Evolutionary conservation across 2,113 vertebrate species (phyloP), one percentile per base, ranked within the genome.

Genomic region (Chrysochloris asiatica): DNA sequence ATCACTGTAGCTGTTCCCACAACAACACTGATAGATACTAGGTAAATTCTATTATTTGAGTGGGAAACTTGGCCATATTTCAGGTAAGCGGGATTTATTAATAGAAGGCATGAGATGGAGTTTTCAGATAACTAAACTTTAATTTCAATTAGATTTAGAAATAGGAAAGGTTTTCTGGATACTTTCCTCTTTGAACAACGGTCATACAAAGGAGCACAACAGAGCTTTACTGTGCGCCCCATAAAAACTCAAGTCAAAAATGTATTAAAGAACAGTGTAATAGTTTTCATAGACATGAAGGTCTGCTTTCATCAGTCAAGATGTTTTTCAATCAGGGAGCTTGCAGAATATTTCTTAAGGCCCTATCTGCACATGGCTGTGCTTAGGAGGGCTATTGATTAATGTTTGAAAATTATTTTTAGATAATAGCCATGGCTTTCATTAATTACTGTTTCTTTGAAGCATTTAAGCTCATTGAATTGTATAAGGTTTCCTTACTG

Each of bases 101-200:
- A 88, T 16, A 54, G 71, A 67, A 86, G 56, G n/a, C 0, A 28
- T 21, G 59, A 67, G 78, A 75, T 89, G 61, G 71, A 88, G 75
- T 91, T 95, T 96, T 76, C 72, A 77, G 67, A 48, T 86, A 83
- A 86, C 47, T 85, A 56, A 84, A 92, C 75, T 81, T 89, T 80
- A 80, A 75, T 91, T 81, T 89, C 41, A 71, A 76, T 76, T 69
- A 26, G 26, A 71, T 88, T 95, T 94, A 78, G 47, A 82, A 43
- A 78, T 88, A 17, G 26, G 85, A 83, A 95, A 88, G 47, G 0
- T 75, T 91, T 78, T 43, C 77, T 85, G 56, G 21, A 17, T 85
- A 61, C 6, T 3, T 61, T 87, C 56, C 28, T 61, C 36, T 88
- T 81, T 81, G 79, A 88, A 77, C 36, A 81, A 75, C 54, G 86